Evolutionary conservation across 2,113 vertebrate genomes (phyloP).

Genomic region (Phrynocephalus versicolor): DNA sequence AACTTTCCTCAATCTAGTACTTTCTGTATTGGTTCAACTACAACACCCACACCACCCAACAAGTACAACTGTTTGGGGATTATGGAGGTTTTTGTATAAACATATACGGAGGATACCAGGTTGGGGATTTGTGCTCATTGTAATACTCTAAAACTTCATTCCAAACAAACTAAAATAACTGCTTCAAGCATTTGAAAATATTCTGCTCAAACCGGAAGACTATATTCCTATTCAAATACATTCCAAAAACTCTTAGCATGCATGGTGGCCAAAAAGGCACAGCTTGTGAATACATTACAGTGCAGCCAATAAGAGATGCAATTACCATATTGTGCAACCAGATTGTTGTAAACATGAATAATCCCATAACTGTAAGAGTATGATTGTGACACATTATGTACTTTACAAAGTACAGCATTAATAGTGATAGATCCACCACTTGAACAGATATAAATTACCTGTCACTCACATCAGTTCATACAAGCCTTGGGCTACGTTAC

Average conservation of each 20-base stretch:
- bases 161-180: conserved; percentile 1
- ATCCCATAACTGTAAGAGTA: no score
- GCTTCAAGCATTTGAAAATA: background rate
- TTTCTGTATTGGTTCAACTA: background rate
- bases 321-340: no score
- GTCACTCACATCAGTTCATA: background rate
- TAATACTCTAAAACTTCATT: background rate
- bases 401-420: no score
- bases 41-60: background rate
- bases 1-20: background rate
- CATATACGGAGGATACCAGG: no score
- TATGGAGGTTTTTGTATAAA: background rate
- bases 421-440: no score
- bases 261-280: no score
- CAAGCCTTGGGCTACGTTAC: background rate
- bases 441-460: background rate
- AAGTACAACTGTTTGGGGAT: background rate
- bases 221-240: background rate
- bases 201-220: no score
- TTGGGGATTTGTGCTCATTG: background rate
- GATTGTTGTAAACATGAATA: no score
- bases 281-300: no score
- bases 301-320: no score
- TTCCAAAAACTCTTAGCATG: no score
- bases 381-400: no score